phyloP scores from a whole-genome alignment of 2,888 invertebrate species.

The Erebia aethiops region DNA sequence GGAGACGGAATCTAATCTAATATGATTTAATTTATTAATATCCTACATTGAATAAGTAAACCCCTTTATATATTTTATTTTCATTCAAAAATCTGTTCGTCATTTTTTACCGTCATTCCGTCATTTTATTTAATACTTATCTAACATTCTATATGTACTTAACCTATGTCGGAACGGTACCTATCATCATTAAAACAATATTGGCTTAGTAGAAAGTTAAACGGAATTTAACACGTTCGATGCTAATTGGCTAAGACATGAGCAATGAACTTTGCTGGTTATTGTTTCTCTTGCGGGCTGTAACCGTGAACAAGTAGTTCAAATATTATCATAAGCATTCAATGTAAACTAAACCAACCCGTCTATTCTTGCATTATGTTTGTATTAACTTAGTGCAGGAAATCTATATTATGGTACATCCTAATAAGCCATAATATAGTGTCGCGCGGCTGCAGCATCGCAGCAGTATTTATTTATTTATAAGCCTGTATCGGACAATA shows the following conservation, averaged over 20 bases:
- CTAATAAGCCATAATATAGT: not conserved
- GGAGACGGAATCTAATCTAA: too few species aligned
- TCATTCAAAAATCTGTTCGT: too few species aligned
- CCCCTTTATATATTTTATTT: too few species aligned
- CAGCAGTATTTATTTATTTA: too few species aligned
- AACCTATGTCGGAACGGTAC: not conserved
- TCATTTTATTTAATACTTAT: not conserved
- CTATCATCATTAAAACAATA: slow-evolving; percentile 42
- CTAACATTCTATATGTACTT: not conserved
- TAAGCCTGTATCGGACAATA: too few species aligned
- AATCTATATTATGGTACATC: not conserved
- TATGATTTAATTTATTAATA: too few species aligned
- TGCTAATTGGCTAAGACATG: slow-evolving; percentile 51
- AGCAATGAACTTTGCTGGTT: slow-evolving; percentile 26
- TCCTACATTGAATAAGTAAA: too few species aligned
- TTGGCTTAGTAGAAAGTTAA: slow-evolving; percentile 49
- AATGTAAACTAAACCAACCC: slow-evolving; percentile 11
- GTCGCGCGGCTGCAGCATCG: too few species aligned
- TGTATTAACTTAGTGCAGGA: not conserved
- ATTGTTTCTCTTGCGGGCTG: slow-evolving; percentile 24
- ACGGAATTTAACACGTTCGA: slow-evolving; percentile 49
- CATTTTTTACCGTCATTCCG: too few species aligned
- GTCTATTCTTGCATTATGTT: not conserved
- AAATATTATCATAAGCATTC: slow-evolving; percentile 29
- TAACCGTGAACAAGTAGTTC: slow-evolving; percentile 19